These are phyloP conservation scores for Pollachius pollachius DNA, from an alignment of 2,113 vertebrate genomes.

Conservation along the genomic window DNA sequence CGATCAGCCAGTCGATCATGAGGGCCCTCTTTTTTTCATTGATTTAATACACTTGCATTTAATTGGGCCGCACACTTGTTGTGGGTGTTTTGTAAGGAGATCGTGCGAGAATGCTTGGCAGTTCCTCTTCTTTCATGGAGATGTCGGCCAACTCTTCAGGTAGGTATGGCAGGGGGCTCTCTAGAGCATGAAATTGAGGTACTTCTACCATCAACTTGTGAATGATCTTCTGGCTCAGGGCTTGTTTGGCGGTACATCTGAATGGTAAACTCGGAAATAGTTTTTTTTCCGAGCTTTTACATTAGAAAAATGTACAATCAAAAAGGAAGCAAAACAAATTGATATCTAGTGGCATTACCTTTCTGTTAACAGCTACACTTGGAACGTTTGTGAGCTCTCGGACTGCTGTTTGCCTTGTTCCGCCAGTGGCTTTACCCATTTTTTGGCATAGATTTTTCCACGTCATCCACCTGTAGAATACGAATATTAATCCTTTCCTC, in stretches of 20 bases:
- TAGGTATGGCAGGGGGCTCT: not conserved
- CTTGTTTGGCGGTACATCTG: constrained; percentile 47
- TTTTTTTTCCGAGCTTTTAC: too few relatives aligned
- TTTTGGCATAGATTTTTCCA: constrained; percentile 46
- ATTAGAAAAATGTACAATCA: too few relatives aligned
- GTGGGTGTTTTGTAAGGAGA: constrained; percentile 63
- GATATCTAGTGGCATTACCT: constrained; percentile 37
- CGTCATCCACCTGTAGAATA: constrained; percentile 23
- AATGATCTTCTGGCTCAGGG: constrained; percentile 31
- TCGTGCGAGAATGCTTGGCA: constrained; percentile 89
- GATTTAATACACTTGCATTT: constrained; percentile 82
- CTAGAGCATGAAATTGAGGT: constrained; percentile 10
- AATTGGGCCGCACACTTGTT: constrained; percentile 78
- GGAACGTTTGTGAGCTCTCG: constrained; percentile 66
- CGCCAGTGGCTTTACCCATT: constrained; percentile 37
- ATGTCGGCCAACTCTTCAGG: constrained; percentile 54
- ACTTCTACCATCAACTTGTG: constrained; percentile 31
- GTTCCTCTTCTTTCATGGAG: constrained; percentile 80
- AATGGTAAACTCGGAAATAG: constrained; percentile 19
- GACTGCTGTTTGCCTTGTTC: constrained; percentile 54
- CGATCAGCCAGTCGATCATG: constrained; percentile 93
- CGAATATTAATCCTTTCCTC: too few relatives aligned
- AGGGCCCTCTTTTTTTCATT: constrained; percentile 87
- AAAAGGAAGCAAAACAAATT: too few relatives aligned
- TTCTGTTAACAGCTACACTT: constrained; percentile 33